These are phyloP conservation scores for Fratercula arctica DNA, from an alignment of 2,797 vertebrate genomes.

Conservation along the genomic window DNA sequence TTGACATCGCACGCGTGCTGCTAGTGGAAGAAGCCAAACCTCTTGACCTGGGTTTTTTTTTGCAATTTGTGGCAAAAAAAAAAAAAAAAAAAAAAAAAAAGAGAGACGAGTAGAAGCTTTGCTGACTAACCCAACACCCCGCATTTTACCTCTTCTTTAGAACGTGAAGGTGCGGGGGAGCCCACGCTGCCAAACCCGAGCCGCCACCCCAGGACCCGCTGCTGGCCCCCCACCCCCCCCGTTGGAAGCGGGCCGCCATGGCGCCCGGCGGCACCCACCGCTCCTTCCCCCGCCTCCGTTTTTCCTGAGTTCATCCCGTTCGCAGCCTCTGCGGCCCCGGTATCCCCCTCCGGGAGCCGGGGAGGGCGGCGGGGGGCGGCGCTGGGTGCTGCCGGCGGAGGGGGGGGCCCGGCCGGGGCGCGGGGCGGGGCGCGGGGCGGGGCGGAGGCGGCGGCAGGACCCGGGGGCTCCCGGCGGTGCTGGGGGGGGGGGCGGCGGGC, in stretches of 20 bases:
- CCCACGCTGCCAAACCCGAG: not conserved
- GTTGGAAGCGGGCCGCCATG: no score
- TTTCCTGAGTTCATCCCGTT: not conserved
- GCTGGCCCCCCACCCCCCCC: no score
- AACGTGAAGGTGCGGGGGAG: fast-evolving
- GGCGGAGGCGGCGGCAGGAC: conserved; percentile 37
- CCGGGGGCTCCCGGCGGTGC: conserved; percentile 12
- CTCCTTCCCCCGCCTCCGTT: not conserved
- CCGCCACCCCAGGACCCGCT: no score
- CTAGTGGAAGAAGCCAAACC: not conserved
- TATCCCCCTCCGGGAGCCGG: no score
- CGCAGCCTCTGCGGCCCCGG: not conserved
- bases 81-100: no score
- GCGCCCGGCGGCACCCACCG: not conserved
- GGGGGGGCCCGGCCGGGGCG: not conserved
- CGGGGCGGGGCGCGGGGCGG: not conserved
- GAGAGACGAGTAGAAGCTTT: not conserved
- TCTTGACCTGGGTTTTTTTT: not conserved
- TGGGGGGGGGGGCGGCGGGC: not conserved
- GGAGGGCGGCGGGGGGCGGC: no score
- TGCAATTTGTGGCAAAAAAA: not conserved
- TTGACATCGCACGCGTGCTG: fast-evolving
- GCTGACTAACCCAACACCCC: not conserved
- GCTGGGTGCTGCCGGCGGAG: no score
- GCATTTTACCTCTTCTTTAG: no score